These are phyloP conservation scores for Parnassius glacialis DNA, from an alignment of 2,888 invertebrate genomes.

Conservation along the genomic window DNA sequence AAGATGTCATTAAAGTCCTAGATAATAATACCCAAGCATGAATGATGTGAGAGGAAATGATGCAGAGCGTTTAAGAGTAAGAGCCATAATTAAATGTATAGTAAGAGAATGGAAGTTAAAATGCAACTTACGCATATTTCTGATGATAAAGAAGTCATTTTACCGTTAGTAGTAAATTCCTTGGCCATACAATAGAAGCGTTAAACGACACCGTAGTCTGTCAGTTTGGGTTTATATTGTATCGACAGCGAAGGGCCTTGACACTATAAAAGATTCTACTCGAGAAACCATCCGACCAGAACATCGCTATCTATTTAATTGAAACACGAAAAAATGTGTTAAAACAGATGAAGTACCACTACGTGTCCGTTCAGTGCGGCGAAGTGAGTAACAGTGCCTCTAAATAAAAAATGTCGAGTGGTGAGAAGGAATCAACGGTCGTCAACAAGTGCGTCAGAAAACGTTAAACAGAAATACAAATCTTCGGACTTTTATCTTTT, in stretches of 20 bases:
- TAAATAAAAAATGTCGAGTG: conserved; percentile 7
- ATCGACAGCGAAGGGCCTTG: conserved; percentile 14
- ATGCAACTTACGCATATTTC: conserved; percentile 4
- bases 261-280: conserved; percentile 9
- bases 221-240: conserved; percentile 19
- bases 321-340: conserved; percentile 9
- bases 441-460: conserved; percentile 9
- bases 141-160: not conserved
- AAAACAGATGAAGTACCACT: conserved; percentile 18
- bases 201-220: conserved; percentile 17
- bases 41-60: too few species aligned
- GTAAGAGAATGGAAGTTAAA: not conserved
- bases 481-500: not conserved
- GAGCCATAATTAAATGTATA: not conserved
- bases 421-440: conserved; percentile 4
- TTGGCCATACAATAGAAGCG: conserved; percentile 15
- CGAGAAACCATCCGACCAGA: conserved; percentile 11
- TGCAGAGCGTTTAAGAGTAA: not conserved
- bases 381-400: conserved; percentile 18
- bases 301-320: conserved; percentile 18
- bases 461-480: conserved; percentile 8
- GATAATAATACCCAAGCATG: too few species aligned
- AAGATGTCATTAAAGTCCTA: too few species aligned
- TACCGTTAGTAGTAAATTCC: conserved; percentile 18
- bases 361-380: conserved; percentile 20